Conservation (phyloP, 2,113 vertebrate genomes). For the Perca fluviatilis region DNA sequence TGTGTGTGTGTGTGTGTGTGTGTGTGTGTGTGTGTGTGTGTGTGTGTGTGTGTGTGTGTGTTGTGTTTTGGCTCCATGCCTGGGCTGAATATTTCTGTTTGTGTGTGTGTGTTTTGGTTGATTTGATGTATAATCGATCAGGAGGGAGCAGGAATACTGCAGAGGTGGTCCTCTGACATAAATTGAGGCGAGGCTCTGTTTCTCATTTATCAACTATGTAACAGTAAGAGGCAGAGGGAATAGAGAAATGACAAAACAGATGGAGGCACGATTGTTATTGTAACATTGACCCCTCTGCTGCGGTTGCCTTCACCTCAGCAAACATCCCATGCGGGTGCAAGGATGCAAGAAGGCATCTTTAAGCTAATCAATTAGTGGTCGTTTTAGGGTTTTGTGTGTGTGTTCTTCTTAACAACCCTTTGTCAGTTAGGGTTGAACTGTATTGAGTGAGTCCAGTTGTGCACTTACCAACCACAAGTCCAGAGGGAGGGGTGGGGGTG, state of each 20-base stretch:
- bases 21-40: background rate
- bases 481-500: background rate
- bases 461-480: conserved; percentile 39
- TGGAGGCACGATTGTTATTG: background rate
- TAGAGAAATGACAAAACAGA: background rate
- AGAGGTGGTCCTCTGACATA: conserved; percentile 4
- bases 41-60: background rate
- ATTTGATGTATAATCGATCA: conserved; percentile 56
- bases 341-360: conserved; percentile 41
- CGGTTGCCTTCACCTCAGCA: conserved; percentile 12
- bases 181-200: background rate
- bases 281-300: background rate
- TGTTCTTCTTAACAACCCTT: conserved; percentile 37
- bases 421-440: conserved; percentile 51
- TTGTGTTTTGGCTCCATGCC: background rate
- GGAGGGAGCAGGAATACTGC: background rate
- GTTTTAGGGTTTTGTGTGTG: conserved; percentile 15
- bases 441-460: conserved; percentile 58
- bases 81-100: too few relatives aligned
- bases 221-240: background rate
- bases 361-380: conserved; percentile 52
- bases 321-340: conserved; percentile 12
- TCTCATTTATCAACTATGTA: conserved; percentile 8
- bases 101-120: background rate
- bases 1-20: background rate